Percentiles rank a stretch among this genome's conserved stretches.
Evolutionary conservation across 2,797 vertebrate species (phyloP).

Genomic region (Sebastes minor): DNA sequence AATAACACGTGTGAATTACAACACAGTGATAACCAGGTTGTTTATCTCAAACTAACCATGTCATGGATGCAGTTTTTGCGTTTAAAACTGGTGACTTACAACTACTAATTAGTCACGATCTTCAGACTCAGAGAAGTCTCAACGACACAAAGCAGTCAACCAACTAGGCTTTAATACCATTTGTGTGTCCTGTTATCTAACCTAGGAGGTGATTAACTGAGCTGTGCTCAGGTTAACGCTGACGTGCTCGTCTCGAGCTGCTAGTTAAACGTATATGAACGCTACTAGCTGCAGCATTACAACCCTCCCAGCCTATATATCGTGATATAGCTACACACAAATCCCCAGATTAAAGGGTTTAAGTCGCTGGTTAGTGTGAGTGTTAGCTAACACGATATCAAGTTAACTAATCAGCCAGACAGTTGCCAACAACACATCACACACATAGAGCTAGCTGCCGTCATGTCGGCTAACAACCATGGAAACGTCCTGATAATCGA

Average conservation of each 20-base stretch:
- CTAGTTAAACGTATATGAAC: constrained; percentile 8
- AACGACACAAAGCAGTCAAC: background rate
- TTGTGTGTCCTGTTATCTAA: background rate
- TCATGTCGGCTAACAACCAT: constrained; percentile 39
- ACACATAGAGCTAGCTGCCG: constrained; percentile 33
- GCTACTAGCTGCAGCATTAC: constrained; percentile 16
- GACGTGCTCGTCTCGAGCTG: constrained; percentile 9
- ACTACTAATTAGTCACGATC: background rate
- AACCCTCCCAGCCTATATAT: constrained; percentile 17
- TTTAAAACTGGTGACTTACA: background rate
- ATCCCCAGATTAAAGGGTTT: constrained; percentile 70
- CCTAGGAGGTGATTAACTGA: background rate
- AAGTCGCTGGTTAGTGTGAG: constrained; percentile 43
- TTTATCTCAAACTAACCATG: background rate
- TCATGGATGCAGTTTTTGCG: background rate
- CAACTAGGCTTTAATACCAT: background rate
- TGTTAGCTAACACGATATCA: constrained; percentile 47
- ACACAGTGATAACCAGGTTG: background rate
- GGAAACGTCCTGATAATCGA: background rate
- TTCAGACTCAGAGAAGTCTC: background rate
- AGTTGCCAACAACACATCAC: constrained; percentile 42
- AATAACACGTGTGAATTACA: background rate
- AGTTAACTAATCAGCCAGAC: constrained; percentile 60
- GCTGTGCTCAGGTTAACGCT: constrained; percentile 13
- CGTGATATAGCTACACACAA: constrained; percentile 35